phyloP scores from a whole-genome alignment of 92 coral and sea anemone species.

The Bergia sp. region DNA sequence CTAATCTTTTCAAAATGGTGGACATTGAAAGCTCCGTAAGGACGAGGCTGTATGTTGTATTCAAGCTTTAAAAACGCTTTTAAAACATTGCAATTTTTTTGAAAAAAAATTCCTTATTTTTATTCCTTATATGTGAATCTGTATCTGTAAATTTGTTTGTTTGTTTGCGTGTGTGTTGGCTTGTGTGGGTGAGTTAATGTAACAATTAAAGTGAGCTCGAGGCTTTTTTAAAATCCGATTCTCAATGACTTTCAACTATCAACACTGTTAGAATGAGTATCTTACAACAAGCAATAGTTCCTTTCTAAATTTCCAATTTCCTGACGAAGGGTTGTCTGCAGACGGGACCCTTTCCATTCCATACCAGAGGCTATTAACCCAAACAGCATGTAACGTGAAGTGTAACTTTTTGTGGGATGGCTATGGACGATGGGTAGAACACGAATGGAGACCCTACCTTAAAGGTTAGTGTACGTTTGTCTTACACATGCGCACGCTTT shows the following conservation, averaged over 20 bases:
- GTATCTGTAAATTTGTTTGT: too few relatives aligned
- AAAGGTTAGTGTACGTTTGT: constrained; percentile 51
- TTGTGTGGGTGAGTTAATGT: neutral
- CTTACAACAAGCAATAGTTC: too few relatives aligned
- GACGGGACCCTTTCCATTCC: constrained; percentile 1
- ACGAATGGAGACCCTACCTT: constrained; percentile 82
- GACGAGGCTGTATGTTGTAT: too few relatives aligned
- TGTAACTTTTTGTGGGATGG: constrained; percentile 93
- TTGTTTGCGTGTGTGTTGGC: neutral
- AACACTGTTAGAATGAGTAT: too few relatives aligned
- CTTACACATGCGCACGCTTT: neutral
- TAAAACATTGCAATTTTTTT: too few relatives aligned
- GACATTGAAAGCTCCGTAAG: too few relatives aligned
- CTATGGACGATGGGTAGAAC: constrained; percentile 87
- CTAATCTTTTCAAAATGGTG: too few relatives aligned
- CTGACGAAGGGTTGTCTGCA: constrained; percentile 12
- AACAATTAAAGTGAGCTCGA: neutral
- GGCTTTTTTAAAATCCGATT: too few relatives aligned
- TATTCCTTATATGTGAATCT: too few relatives aligned
- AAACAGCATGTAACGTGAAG: constrained; percentile 62
- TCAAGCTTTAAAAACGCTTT: too few relatives aligned
- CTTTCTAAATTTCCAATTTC: neutral
- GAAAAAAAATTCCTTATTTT: too few relatives aligned
- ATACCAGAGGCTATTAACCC: neutral
- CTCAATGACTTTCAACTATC: too few relatives aligned